phyloP scores from a whole-genome alignment of 2,113 vertebrate species.

The Xerus inauris region DNA sequence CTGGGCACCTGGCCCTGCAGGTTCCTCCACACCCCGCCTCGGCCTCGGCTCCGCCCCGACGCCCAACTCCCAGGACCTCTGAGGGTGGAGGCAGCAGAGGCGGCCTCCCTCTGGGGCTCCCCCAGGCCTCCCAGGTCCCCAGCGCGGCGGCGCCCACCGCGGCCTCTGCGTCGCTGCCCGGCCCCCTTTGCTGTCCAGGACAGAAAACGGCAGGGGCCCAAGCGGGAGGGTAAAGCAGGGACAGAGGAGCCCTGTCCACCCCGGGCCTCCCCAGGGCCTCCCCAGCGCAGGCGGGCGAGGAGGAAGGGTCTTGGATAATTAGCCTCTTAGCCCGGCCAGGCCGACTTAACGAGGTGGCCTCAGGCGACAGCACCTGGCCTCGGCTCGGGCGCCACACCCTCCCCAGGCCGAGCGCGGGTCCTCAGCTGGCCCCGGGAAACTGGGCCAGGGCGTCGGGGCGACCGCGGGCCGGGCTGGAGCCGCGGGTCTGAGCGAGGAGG shows the following conservation, averaged over 20 bases:
- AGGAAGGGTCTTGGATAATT: background rate
- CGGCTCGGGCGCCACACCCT: background rate
- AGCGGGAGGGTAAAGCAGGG: background rate
- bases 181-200: background rate
- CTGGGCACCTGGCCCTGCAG: slow-evolving; percentile 37
- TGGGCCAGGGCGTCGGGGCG: background rate
- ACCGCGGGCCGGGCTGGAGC: too few species aligned
- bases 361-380: slow-evolving; percentile 41
- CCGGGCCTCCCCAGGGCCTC: background rate
- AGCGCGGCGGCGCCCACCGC: background rate
- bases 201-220: background rate
- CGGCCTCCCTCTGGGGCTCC: too few species aligned
- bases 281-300: rapidly evolving
- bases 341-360: background rate
- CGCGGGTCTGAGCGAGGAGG: too few species aligned
- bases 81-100: too few species aligned
- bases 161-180: background rate
- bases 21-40: slow-evolving; percentile 33
- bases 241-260: background rate
- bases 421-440: background rate
- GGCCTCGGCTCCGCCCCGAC: background rate
- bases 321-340: background rate
- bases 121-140: too few species aligned
- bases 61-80: too few species aligned
- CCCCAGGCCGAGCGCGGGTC: background rate